Percentiles rank a stretch among this genome's conserved stretches.
These are phyloP conservation scores for Ellobium chinense DNA, from an alignment of 2,888 invertebrate genomes.

Conservation along the genomic window DNA sequence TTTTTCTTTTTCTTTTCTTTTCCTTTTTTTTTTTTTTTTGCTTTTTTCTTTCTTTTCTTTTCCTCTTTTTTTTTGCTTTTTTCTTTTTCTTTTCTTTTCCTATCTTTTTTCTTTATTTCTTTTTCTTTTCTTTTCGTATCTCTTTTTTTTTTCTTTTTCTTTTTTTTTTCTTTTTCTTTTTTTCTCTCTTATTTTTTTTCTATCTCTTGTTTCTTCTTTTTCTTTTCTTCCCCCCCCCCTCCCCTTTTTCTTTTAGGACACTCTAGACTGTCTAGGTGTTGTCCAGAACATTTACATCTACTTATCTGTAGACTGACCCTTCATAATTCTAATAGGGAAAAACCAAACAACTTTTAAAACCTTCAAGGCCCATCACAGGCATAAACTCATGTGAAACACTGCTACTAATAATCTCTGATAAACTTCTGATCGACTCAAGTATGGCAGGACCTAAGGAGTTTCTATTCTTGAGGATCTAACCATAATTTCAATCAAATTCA, in stretches of 20 bases:
- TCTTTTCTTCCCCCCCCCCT: slow-evolving; percentile 1
- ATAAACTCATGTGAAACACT: too few relatives aligned
- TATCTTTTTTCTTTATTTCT: neutral
- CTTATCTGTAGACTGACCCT: too few relatives aligned
- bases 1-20: too few relatives aligned
- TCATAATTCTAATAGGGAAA: too few relatives aligned
- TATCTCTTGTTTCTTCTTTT: neutral
- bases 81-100: neutral
- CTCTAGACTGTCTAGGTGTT: neutral
- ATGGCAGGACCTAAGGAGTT: too few relatives aligned
- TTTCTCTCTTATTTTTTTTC: slow-evolving; percentile 12
- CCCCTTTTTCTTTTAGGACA: neutral
- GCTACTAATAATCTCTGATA: too few relatives aligned
- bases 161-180: neutral
- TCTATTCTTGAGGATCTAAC: too few relatives aligned
- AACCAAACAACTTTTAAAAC: too few relatives aligned
- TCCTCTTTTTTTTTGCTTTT: neutral
- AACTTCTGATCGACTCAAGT: too few relatives aligned
- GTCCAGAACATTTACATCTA: too few relatives aligned
- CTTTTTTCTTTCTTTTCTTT: slow-evolving; percentile 2
- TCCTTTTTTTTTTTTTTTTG: neutral
- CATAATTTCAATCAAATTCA: too few relatives aligned
- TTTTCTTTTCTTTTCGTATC: neutral
- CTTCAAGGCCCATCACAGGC: too few relatives aligned
- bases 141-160: neutral